phyloP scores from a whole-genome alignment of 2,888 invertebrate genomes.

The Drosophila bunnanda region DNA sequence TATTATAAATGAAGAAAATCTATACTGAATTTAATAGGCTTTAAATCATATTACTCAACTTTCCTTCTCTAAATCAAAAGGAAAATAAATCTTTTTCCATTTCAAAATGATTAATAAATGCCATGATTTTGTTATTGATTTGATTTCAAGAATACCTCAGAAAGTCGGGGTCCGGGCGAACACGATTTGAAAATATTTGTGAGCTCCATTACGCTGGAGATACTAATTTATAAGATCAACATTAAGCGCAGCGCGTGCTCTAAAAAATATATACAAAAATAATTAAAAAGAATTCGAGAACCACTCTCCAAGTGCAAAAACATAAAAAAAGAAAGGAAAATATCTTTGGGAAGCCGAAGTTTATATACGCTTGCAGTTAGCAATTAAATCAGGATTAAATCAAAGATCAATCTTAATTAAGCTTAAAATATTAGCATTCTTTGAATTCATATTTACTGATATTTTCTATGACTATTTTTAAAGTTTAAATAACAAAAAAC shows the following conservation, averaged over 20 bases:
- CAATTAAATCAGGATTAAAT: too few species aligned
- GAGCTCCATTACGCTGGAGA: conserved; percentile 21
- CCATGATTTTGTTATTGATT: neutral
- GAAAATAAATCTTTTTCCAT: neutral
- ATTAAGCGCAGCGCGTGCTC: conserved; percentile 23
- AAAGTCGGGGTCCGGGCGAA: neutral
- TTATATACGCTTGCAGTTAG: too few species aligned
- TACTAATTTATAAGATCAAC: conserved; percentile 44
- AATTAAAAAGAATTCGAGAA: conserved; percentile 20
- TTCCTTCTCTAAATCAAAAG: neutral
- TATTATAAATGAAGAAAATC: neutral
- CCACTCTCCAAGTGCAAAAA: conserved; percentile 25
- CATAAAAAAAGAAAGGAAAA: neutral
- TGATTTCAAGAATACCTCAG: too few species aligned
- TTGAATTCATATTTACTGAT: too few species aligned
- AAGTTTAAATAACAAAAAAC: too few species aligned
- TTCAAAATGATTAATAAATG: neutral
- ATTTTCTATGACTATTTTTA: too few species aligned
- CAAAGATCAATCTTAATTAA: too few species aligned
- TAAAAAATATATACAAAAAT: conserved; percentile 1
- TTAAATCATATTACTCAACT: neutral
- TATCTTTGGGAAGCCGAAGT: too few species aligned
- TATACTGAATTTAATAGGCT: neutral
- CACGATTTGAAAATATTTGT: conserved; percentile 41
- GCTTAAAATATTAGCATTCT: too few species aligned